These are phyloP conservation scores for Hyla sarda DNA, from an alignment of 2,113 vertebrate species.

Conservation along the genomic window DNA sequence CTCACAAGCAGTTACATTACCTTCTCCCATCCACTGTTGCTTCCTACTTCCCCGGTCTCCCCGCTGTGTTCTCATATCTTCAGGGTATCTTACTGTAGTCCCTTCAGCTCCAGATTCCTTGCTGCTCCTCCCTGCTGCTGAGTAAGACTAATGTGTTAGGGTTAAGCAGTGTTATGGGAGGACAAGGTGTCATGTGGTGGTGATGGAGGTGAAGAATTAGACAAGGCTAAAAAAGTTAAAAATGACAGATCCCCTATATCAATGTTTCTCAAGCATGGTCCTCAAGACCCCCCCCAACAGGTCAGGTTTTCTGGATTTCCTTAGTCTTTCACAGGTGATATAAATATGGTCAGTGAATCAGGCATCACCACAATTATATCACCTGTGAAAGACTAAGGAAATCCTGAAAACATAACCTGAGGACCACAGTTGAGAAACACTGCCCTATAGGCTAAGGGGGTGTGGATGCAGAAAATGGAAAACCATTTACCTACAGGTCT, in stretches of 20 bases:
- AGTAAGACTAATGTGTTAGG: constrained; percentile 44
- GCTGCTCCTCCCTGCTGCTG: constrained; percentile 5
- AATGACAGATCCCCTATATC: too few relatives aligned
- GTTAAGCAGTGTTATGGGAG: constrained; percentile 23
- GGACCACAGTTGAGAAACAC: too few relatives aligned
- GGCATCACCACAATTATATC: too few relatives aligned
- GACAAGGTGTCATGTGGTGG: background rate
- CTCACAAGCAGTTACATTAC: constrained; percentile 28
- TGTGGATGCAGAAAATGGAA: background rate
- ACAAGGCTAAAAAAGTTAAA: background rate
- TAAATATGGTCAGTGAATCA: too few relatives aligned
- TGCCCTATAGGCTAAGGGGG: too few relatives aligned
- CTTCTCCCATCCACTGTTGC: constrained; percentile 39
- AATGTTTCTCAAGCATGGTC: too few relatives aligned
- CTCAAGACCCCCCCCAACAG: too few relatives aligned
- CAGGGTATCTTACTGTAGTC: background rate
- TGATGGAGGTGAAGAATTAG: background rate
- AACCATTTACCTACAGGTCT: background rate
- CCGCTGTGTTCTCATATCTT: background rate
- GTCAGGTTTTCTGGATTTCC: too few relatives aligned
- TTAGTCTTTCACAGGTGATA: too few relatives aligned
- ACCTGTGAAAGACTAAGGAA: too few relatives aligned
- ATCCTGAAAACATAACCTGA: too few relatives aligned
- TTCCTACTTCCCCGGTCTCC: constrained; percentile 24
- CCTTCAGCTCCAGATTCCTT: background rate